Evolutionary conservation across 1,140 invertebrate species (phyloP), one percentile per base, ranked within the genome.

Genomic region (Bombus superbus): DNA sequence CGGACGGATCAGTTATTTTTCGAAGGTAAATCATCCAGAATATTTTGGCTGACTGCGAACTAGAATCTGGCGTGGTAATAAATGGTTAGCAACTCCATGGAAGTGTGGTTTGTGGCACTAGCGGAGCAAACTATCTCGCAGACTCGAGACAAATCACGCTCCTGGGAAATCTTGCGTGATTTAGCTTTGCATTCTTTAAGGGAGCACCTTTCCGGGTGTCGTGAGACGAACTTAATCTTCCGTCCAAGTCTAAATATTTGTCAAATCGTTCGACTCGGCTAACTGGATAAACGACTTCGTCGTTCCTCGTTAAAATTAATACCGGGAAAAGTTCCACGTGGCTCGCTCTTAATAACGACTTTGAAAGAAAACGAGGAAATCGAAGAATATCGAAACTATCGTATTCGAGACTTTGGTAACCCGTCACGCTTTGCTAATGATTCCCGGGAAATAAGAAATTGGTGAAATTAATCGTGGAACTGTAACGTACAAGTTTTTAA

Each of bases 101-200:
- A 44, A 38, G 40, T 42, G 66, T 78, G 59, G 32, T 44, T 76
- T n/a, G 38, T 38, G 22, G 15, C 62, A 69, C 15, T 8, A 53
- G 47, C 22, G 32, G 69, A 62, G n/a, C n/a, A 44, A 74, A 79
- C 75, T 59, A 47, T 71, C 64, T 83, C 25, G n/a, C 9, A 8
- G 42, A 68, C 42, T 22, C n/a, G 11, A 84, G 53, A 78, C 62
- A 22, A 59, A 84, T 84, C 82, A 84, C 75, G 62, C 82, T 40
- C 75, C 9, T 79, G 82, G 82, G 82, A 84, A 84, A 84, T 84
- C 82, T 57, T 28, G 75, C n/a, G 66, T 78, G 82, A 84, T 84
- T 71, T 79, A 79, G 76, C 77, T 84, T 84, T 79, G 66, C 82
- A 84, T 79, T 78, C 75, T 79, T 84, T 28, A 25, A 28, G n/a